Conservation (phyloP, 2,797 vertebrate species). For the Picus viridis region DNA sequence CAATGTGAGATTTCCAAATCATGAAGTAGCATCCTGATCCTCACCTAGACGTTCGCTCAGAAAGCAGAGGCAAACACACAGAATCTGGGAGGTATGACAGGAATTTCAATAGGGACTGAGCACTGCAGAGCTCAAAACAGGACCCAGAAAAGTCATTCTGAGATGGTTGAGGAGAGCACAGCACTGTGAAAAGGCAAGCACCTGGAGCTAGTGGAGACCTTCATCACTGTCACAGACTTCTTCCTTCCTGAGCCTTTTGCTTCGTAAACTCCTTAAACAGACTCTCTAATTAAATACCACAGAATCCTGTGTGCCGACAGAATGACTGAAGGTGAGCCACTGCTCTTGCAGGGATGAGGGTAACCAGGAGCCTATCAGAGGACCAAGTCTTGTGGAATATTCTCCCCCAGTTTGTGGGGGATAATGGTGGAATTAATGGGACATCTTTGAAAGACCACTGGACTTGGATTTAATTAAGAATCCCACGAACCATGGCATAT, state of each 20-base stretch:
- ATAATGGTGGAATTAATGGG: constrained; percentile 39
- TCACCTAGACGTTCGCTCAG: not conserved
- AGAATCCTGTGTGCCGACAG: not conserved
- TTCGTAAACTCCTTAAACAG: not conserved
- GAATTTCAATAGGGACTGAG: not conserved
- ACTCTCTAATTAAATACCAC: not conserved
- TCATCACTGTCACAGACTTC: not conserved
- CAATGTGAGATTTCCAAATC: not conserved
- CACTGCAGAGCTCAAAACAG: not conserved
- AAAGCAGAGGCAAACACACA: not conserved
- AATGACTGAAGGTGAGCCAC: not conserved
- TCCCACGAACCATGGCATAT: constrained; percentile 47
- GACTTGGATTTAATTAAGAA: constrained; percentile 74
- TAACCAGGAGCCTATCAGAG: not conserved
- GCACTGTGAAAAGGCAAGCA: not conserved
- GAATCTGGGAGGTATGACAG: not conserved
- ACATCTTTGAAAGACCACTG: constrained; percentile 45
- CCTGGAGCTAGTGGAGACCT: not conserved
- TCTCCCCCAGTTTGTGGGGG: not conserved
- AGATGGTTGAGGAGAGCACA: not conserved
- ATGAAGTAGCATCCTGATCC: not conserved
- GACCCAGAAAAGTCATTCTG: not conserved
- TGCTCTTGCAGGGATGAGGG: not conserved
- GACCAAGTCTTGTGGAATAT: not conserved
- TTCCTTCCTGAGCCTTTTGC: not conserved